Conservation (phyloP, 2,113 vertebrate species). For the Triplophysa rosa region DNA sequence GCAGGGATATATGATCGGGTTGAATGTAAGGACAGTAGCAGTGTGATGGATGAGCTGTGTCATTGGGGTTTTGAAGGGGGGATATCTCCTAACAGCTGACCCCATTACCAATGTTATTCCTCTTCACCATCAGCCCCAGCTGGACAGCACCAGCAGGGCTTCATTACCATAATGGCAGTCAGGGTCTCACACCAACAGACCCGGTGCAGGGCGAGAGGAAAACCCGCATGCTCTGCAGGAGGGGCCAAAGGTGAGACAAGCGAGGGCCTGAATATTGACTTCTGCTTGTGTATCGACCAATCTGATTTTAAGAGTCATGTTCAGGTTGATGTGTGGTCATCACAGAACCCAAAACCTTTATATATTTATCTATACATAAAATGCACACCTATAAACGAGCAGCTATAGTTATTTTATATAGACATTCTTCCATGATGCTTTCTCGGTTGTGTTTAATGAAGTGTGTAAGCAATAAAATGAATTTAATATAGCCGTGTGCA, state of each 20-base stretch:
- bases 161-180: constrained; percentile 41
- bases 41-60: constrained; percentile 63
- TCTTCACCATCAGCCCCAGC: constrained; percentile 33
- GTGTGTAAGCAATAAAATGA: neutral
- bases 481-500: constrained; percentile 11
- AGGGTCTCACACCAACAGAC: constrained; percentile 36
- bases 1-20: constrained; percentile 57
- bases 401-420: neutral
- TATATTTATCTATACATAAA: neutral
- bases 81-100: constrained; percentile 42
- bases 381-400: neutral
- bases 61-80: constrained; percentile 29
- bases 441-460: neutral
- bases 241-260: constrained; percentile 56
- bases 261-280: constrained; percentile 57
- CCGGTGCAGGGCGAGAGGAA: constrained; percentile 9
- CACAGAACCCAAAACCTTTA: neutral
- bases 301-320: constrained; percentile 34
- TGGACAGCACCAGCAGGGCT: constrained; percentile 50
- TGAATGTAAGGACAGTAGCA: constrained; percentile 51
- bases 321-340: constrained; percentile 46
- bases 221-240: neutral
- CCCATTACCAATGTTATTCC: constrained; percentile 43
- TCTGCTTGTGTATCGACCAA: constrained; percentile 33
- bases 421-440: neutral